A percentile compares a stretch with the other conserved stretches of the same genome.
Conservation (phyloP, 2,797 vertebrate species). For the Chloroceryle amazona region DNA sequence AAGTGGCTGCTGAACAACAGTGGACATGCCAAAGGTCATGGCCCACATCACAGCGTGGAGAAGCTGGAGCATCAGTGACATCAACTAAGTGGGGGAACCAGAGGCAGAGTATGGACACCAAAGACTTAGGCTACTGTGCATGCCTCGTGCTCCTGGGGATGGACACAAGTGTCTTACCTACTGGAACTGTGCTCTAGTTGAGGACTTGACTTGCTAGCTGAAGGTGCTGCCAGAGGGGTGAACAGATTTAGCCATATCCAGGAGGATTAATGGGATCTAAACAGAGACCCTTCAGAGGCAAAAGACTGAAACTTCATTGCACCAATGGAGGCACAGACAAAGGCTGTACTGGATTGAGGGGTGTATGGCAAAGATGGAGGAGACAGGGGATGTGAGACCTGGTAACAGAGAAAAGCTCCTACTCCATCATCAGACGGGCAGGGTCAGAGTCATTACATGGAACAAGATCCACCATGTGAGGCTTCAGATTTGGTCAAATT, state of each 20-base stretch:
- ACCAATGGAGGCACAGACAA: background rate
- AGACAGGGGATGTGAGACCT: background rate
- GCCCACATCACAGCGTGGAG: background rate
- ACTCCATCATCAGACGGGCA: background rate
- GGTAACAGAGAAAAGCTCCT: too few species aligned
- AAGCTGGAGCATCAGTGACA: background rate
- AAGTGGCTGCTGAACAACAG: background rate
- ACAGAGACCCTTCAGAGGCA: background rate
- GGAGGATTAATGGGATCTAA: background rate
- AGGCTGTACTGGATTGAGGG: background rate
- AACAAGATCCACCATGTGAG: background rate
- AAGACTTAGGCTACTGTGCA: background rate
- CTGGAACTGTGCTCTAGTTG: rapidly evolving
- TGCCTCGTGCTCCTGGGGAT: background rate
- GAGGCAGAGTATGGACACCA: background rate
- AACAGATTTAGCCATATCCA: background rate
- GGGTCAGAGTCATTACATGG: background rate
- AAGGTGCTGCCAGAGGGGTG: background rate
- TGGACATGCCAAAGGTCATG: background rate
- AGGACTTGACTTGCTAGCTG: background rate
- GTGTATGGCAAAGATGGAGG: background rate
- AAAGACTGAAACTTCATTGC: background rate
- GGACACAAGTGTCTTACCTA: background rate
- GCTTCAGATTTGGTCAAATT: background rate
- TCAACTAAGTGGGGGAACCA: background rate